phyloP scores from a whole-genome alignment of 1,140 invertebrate genomes.

The Zelostemma sp. region DNA sequence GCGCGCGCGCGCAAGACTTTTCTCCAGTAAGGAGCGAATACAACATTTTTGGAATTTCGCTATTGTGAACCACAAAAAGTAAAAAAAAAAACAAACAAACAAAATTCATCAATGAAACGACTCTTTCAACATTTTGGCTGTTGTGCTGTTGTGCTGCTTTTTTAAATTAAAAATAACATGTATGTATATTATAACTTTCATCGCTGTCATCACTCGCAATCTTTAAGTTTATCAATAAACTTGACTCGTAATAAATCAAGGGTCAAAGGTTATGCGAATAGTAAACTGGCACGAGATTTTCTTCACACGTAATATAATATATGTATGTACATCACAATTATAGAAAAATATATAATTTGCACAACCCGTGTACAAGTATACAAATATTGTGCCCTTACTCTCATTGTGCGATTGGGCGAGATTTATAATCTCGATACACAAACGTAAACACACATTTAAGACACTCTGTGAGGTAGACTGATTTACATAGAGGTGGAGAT shows the following conservation, averaged over 20 bases:
- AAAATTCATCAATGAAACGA: too few relatives aligned
- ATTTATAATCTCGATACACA: not conserved
- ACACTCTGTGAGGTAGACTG: conserved; percentile 13
- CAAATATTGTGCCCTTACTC: not conserved
- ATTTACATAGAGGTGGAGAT: conserved; percentile 6
- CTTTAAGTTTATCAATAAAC: too few relatives aligned
- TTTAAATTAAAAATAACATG: not conserved
- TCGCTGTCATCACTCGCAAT: too few relatives aligned
- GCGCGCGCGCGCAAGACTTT: not conserved
- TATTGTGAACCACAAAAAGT: not conserved
- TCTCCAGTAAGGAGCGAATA: not conserved
- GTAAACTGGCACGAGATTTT: not conserved
- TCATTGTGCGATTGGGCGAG: not conserved
- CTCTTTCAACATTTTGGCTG: too few relatives aligned
- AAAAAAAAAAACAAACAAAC: too few relatives aligned
- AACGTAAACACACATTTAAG: conserved; percentile 4
- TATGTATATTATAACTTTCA: not conserved
- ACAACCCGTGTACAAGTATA: not conserved
- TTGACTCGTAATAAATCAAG: too few relatives aligned
- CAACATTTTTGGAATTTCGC: not conserved
- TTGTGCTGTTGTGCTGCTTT: too few relatives aligned
- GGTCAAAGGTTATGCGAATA: too few relatives aligned
- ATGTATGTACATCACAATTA: conserved; percentile 8
- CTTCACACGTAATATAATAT: not conserved
- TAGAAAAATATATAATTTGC: conserved; percentile 13